Conservation (phyloP, 2,888 invertebrate genomes). For the Scelioninae gen. 1 region DNA sequence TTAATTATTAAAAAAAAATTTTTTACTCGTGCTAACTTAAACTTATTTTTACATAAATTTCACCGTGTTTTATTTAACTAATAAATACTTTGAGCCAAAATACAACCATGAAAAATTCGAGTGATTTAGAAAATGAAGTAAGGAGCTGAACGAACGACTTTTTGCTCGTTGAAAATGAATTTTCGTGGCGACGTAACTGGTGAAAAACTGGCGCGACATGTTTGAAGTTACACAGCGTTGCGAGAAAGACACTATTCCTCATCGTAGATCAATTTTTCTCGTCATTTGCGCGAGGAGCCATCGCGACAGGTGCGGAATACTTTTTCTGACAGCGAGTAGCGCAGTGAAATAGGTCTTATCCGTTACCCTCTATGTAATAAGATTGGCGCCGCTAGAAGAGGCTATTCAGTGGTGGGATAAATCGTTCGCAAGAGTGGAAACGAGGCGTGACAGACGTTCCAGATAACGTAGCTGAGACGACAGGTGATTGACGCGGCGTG, state of each 20-base stretch:
- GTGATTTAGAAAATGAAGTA: slow-evolving; percentile 21
- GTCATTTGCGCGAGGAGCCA: slow-evolving; percentile 45
- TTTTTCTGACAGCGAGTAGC: slow-evolving; percentile 43
- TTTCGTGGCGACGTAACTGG: slow-evolving; percentile 24
- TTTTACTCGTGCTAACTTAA: too few relatives aligned
- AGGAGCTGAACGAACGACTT: slow-evolving; percentile 32
- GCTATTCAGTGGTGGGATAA: slow-evolving; percentile 53
- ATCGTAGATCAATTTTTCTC: slow-evolving; percentile 63
- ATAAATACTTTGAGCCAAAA: background rate
- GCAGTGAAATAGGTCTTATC: slow-evolving; percentile 51
- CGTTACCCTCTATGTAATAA: slow-evolving; percentile 60
- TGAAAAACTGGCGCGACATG: slow-evolving; percentile 54
- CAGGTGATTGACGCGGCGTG: slow-evolving; percentile 56
- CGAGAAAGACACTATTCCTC: slow-evolving; percentile 52
- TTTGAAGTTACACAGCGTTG: slow-evolving; percentile 15
- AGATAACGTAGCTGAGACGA: slow-evolving; percentile 55
- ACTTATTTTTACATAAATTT: too few relatives aligned
- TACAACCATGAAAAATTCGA: slow-evolving; percentile 18
- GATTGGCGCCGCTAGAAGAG: slow-evolving; percentile 40
- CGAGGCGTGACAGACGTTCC: slow-evolving; percentile 54
- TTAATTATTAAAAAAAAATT: too few relatives aligned
- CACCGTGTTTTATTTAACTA: background rate
- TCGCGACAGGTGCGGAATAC: slow-evolving; percentile 60
- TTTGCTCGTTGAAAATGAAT: slow-evolving; percentile 49
- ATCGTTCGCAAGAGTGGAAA: slow-evolving; percentile 51